Percentiles rank a stretch among this genome's conserved stretches.
These are phyloP conservation scores for Cairina moschata DNA, from an alignment of 2,113 vertebrate species.

Conservation along the genomic window DNA sequence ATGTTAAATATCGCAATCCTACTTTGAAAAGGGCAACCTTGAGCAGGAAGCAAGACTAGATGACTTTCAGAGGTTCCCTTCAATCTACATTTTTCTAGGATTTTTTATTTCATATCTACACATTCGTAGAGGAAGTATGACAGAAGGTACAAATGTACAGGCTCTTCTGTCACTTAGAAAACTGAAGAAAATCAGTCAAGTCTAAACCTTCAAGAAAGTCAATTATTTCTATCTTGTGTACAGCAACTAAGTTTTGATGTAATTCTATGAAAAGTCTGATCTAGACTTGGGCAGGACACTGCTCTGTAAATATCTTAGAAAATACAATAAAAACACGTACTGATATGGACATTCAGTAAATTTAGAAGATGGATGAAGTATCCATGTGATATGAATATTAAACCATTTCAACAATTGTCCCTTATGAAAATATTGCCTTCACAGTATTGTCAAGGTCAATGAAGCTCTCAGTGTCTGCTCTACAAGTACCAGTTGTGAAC, in stretches of 20 bases:
- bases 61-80: background rate
- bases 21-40: background rate
- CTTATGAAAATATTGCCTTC: background rate
- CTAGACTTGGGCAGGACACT: background rate
- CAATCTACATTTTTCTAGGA: background rate
- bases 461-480: background rate
- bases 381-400: background rate
- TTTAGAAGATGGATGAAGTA: background rate
- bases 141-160: background rate
- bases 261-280: background rate
- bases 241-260: background rate
- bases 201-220: background rate
- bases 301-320: background rate
- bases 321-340: background rate
- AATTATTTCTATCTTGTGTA: background rate
- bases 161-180: background rate
- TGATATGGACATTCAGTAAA: background rate
- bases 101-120: background rate
- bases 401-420: background rate
- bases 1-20: background rate
- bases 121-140: background rate
- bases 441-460: background rate
- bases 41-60: background rate
- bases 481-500: background rate
- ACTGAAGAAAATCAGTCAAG: background rate